Percentiles rank a stretch among this genome's conserved stretches.
phyloP scores from a whole-genome alignment of 1,140 invertebrate genomes.

The Eufriesea mexicana region DNA sequence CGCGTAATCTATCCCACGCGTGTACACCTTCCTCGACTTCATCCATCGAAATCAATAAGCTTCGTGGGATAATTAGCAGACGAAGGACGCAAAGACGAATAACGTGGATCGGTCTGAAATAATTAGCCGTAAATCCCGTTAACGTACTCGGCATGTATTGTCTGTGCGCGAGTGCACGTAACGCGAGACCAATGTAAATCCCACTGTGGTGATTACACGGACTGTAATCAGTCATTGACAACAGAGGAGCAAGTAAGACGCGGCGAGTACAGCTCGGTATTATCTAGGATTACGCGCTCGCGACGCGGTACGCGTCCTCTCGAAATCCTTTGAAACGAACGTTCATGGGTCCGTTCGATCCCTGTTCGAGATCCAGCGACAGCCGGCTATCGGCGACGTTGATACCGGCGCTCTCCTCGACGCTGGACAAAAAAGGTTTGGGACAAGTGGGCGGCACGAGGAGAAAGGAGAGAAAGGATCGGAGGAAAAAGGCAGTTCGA shows the following conservation, averaged over 20 bases:
- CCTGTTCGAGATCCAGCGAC: background rate
- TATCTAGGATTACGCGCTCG: constrained; percentile 41
- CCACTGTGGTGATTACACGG: background rate
- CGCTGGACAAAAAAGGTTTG: constrained; percentile 35
- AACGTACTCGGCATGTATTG: background rate
- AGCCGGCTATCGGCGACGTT: no score
- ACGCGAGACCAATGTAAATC: background rate
- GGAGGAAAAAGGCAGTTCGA: background rate
- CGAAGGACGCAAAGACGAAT: background rate
- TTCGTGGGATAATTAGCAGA: background rate
- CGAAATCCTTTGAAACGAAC: background rate
- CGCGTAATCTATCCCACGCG: no score
- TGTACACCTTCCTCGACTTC: no score
- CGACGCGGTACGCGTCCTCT: background rate
- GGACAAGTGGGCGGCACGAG: constrained; percentile 16
- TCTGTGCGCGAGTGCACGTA: background rate
- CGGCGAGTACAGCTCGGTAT: constrained; percentile 70
- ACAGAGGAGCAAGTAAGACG: constrained; percentile 68
- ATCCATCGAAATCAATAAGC: no score
- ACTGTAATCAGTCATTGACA: constrained; percentile 50
- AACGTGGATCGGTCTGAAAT: background rate
- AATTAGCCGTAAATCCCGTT: background rate
- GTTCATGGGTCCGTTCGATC: background rate
- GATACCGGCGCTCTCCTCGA: background rate
- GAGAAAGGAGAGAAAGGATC: background rate